Conservation (phyloP, 2,797 vertebrate species). For the Argya squamiceps region DNA sequence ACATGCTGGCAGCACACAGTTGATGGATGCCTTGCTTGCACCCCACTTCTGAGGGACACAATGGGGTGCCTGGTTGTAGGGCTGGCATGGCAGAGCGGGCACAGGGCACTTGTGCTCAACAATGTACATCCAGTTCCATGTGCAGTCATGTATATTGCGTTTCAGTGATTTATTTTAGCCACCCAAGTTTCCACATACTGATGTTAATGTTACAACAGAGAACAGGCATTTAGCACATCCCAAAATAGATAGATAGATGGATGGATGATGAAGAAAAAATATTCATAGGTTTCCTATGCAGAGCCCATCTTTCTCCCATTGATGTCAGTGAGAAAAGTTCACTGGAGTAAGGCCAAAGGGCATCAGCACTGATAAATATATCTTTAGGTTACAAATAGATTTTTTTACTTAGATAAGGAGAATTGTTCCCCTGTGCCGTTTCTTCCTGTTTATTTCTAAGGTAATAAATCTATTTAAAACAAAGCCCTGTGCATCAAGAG, state of each 20-base stretch:
- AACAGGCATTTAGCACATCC: conserved; percentile 69
- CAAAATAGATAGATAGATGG: conserved; percentile 64
- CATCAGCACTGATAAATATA: neutral
- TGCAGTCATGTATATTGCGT: conserved; percentile 64
- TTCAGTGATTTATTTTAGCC: conserved; percentile 74
- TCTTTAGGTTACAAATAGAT: neutral
- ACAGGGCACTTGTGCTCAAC: neutral
- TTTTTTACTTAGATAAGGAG: neutral
- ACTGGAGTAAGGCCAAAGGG: neutral
- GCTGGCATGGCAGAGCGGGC: neutral
- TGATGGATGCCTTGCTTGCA: neutral
- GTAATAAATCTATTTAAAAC: neutral
- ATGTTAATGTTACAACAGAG: conserved; percentile 72
- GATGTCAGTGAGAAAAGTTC: neutral
- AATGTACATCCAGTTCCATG: conserved; percentile 58
- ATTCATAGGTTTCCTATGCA: conserved; percentile 39
- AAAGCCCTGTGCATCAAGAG: neutral
- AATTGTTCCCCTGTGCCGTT: neutral
- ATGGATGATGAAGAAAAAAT: conserved; percentile 47
- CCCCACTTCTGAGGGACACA: neutral
- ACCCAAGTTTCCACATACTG: conserved; percentile 65
- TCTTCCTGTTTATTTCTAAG: neutral
- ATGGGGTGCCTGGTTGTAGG: neutral
- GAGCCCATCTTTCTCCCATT: neutral
- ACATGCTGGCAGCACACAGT: neutral